These are phyloP conservation scores for Anser brachyrhynchus DNA, from an alignment of 2,113 vertebrate species.

Conservation along the genomic window DNA sequence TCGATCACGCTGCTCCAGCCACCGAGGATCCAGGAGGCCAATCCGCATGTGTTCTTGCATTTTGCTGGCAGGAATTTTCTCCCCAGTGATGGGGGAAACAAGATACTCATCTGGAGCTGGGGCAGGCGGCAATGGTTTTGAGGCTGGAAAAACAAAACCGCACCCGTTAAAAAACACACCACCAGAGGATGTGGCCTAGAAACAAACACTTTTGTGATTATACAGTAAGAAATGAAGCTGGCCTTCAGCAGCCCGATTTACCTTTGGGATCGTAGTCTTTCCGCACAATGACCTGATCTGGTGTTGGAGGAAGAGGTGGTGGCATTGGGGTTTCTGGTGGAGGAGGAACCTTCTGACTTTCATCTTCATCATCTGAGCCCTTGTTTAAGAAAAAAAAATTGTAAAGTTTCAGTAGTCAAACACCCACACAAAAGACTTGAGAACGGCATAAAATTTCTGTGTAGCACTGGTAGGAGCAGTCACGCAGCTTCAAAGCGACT, in stretches of 20 bases:
- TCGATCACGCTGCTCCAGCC: conserved; percentile 96
- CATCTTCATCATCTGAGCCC: conserved; percentile 98
- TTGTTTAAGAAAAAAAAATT: conserved; percentile 35
- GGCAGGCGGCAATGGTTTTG: conserved; percentile 83
- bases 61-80: conserved; percentile 97
- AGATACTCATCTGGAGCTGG: conserved; percentile 90
- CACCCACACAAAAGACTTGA: background rate
- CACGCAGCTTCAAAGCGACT: background rate
- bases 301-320: conserved; percentile 94
- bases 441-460: background rate
- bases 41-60: conserved; percentile 99
- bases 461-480: accelerated
- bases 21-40: conserved; percentile 95
- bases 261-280: conserved; percentile 99
- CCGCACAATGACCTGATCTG: conserved; percentile 97
- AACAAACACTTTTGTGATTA: background rate
- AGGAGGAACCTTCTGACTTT: conserved; percentile 89
- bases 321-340: conserved; percentile 96
- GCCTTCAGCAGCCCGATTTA: conserved; percentile 29
- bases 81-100: conserved; percentile 97
- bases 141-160: conserved; percentile 78
- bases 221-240: background rate
- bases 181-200: background rate
- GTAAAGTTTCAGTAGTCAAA: background rate
- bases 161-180: background rate